Evolutionary conservation across 2,797 vertebrate species (phyloP), one percentile per base, ranked within the genome.

Genomic region (Argya squamiceps): DNA sequence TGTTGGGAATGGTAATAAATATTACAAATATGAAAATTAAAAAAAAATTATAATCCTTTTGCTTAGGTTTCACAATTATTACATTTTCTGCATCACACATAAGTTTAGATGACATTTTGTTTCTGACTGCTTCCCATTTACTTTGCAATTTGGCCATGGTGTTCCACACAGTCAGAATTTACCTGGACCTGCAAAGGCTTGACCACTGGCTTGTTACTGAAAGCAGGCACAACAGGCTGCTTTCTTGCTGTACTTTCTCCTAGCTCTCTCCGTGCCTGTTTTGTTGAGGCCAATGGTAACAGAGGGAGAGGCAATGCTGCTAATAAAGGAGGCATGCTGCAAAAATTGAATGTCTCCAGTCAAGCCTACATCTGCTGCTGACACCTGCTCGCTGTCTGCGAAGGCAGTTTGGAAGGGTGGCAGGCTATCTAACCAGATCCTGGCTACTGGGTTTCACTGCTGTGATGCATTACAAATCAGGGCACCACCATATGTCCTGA

Each of bases 321-420:
- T 50, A 20, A 36, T 30, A 37, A 93, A 77, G 79, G 36, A 34
- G 55, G 37, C 2, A 0, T 30, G 34, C 52, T 84, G 65, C 11
- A 63, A 73, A 83, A 62, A 41, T 6, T 77, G 49, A 30, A 78
- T 86, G 52, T 67, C 60, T 87, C 41, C 86, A 79, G 78, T 50
- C 34, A 70, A 79, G 50, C 50, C 49, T 56, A 68, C 80, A 94
- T 79, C 84, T 96, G 90, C 88, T 89, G 70, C 65, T 46, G 73
- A 43, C 76, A 69, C 77, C 59, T 78, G 92, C 84, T 89, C 15
- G 1, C 67, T 84, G 84, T 46, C 88, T 68, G 20, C 27, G 30
- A 62, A 85, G 58, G 36, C 77, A 39, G 2, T 64, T 84, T 87
- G 44, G 67, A 69, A 75, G 43, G 32, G 56, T 73, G 59, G 32